Evolutionary conservation across 2,113 vertebrate species (phyloP).

Genomic region (Diglossa brunneiventris): DNA sequence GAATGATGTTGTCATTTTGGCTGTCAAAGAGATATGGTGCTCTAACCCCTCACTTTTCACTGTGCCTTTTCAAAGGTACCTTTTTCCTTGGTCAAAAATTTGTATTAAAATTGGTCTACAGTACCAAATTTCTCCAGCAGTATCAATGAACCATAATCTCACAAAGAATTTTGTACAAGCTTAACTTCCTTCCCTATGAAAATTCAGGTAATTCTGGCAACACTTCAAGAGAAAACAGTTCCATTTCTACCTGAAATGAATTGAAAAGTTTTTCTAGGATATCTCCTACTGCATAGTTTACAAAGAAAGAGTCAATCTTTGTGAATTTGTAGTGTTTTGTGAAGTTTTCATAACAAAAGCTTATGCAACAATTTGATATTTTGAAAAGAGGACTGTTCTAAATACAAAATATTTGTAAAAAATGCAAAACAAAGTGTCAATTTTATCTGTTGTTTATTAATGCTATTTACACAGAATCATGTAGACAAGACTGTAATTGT

Average conservation of each 20-base stretch:
- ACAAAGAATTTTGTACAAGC: neutral
- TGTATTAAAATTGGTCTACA: neutral
- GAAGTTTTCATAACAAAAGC: neutral
- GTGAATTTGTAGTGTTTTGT: neutral
- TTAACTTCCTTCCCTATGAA: neutral
- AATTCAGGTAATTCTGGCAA: neutral
- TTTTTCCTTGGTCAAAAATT: neutral
- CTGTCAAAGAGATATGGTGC: neutral
- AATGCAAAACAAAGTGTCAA: neutral
- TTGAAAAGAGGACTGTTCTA: neutral
- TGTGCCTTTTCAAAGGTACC: neutral
- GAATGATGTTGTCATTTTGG: neutral
- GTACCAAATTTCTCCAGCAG: neutral
- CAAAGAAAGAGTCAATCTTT: neutral
- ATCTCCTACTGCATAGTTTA: neutral
- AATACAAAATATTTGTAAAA: neutral
- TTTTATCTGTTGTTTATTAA: neutral
- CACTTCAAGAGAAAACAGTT: neutral
- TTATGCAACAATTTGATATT: neutral
- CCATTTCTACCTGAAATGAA: neutral
- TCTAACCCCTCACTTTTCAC: neutral
- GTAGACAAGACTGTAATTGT: neutral
- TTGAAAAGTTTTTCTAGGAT: neutral
- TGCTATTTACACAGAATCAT: neutral
- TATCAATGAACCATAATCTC: neutral